Evolutionary conservation across 2,113 vertebrate genomes (phyloP).

Genomic region (Vimba vimba): DNA sequence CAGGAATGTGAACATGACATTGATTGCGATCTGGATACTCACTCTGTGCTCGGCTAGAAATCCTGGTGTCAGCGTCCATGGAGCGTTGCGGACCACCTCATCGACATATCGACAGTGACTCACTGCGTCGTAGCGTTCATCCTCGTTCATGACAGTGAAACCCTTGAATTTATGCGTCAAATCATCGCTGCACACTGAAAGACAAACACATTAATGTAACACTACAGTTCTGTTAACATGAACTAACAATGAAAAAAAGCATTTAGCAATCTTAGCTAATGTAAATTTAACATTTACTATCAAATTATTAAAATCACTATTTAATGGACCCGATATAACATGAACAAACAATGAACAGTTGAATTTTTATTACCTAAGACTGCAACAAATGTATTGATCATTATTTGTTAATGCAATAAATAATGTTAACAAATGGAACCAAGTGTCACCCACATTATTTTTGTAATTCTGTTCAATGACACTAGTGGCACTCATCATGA

Average conservation of each 20-base stretch:
- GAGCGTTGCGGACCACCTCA: constrained; percentile 85
- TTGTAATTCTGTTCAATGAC: not conserved
- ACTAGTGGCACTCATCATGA: not conserved
- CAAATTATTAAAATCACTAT: not conserved
- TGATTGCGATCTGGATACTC: not conserved
- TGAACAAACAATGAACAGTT: not conserved
- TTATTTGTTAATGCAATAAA: too few species aligned
- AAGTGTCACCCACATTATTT: not conserved
- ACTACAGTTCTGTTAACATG: not conserved
- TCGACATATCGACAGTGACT: constrained; percentile 89
- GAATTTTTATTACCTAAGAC: too few species aligned
- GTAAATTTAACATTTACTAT: not conserved
- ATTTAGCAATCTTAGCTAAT: not conserved
- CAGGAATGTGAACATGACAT: not conserved
- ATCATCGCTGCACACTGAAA: constrained; percentile 64
- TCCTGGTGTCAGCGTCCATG: constrained; percentile 84
- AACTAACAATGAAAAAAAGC: not conserved
- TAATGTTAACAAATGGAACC: not conserved
- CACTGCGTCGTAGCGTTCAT: constrained; percentile 84
- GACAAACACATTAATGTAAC: not conserved
- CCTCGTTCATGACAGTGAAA: constrained; percentile 89
- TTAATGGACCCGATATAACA: not conserved
- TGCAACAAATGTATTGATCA: too few species aligned
- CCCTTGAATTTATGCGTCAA: constrained; percentile 87
- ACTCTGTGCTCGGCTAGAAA: constrained; percentile 86